These are phyloP conservation scores for Marisa cornuarietis DNA, from an alignment of 1,140 invertebrate species.

Conservation along the genomic window DNA sequence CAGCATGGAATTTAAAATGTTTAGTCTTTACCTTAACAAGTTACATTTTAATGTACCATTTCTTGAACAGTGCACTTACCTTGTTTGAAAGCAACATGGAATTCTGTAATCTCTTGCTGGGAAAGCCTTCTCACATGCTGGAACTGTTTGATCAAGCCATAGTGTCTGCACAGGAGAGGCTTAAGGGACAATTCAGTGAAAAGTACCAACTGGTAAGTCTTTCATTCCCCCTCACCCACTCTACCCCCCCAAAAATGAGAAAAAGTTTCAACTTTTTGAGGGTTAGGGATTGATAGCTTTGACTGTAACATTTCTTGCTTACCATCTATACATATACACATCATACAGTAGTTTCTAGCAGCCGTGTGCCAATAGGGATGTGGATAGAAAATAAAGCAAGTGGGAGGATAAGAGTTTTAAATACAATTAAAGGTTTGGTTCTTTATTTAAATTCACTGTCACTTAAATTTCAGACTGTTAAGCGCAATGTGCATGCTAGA, in stretches of 20 bases:
- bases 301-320: background rate
- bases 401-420: background rate
- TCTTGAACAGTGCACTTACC: constrained; percentile 72
- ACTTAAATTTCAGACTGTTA: constrained; percentile 65
- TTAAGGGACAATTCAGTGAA: constrained; percentile 38
- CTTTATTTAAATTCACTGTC: background rate
- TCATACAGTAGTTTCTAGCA: background rate
- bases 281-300: background rate
- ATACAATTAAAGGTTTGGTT: background rate
- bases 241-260: background rate
- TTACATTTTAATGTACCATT: background rate
- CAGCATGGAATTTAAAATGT: background rate
- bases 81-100: constrained; percentile 72
- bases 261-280: background rate
- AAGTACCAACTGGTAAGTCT: constrained; percentile 29
- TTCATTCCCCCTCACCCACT: background rate
- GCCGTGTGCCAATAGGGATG: background rate
- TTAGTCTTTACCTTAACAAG: too few species aligned
- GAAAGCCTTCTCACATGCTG: constrained; percentile 69
- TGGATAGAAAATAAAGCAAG: background rate
- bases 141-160: constrained; percentile 74
- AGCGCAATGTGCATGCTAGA: constrained; percentile 76
- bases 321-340: background rate
- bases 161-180: constrained; percentile 68
- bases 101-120: constrained; percentile 71